phyloP scores from a whole-genome alignment of 2,888 invertebrate species.

The Temnothorax rugatulus region DNA sequence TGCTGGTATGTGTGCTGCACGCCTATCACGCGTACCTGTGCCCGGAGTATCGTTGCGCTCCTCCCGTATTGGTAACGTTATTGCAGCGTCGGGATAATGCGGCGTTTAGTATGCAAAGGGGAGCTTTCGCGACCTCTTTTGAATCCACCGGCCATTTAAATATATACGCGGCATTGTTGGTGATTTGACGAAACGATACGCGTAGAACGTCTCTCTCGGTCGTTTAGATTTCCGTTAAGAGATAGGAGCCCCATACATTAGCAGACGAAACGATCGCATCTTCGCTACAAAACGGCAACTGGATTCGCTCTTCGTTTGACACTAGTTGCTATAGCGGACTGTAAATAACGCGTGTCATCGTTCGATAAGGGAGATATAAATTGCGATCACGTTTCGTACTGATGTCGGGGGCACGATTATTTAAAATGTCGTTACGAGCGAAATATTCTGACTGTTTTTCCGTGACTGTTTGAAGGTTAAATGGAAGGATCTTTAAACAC shows the following conservation, averaged over 20 bases:
- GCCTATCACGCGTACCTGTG: not conserved
- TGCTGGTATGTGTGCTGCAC: not conserved
- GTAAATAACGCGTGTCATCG: conserved; percentile 8
- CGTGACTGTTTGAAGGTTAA: not conserved
- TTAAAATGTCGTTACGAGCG: not conserved
- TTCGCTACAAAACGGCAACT: not conserved
- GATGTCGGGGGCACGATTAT: not conserved
- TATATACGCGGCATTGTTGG: conserved; percentile 9
- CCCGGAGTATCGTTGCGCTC: not conserved
- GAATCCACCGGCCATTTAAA: conserved; percentile 30
- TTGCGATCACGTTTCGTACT: not conserved
- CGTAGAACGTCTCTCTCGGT: conserved; percentile 1
- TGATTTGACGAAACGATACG: conserved; percentile 32
- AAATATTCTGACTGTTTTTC: no score
- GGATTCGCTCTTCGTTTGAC: conserved; percentile 16
- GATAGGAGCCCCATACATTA: conserved; percentile 19
- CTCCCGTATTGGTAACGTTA: conserved; percentile 1
- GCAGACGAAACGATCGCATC: not conserved
- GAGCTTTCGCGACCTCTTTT: conserved; percentile 28
- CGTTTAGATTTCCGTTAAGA: conserved; percentile 33
- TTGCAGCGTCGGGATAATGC: conserved; percentile 19
- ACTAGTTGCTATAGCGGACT: not conserved
- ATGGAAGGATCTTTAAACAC: not conserved
- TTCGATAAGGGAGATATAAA: not conserved
- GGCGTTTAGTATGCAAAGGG: conserved; percentile 39